Evolutionary conservation across 2,888 invertebrate species (phyloP).

Genomic region (Cryptocephalus moraei): DNA sequence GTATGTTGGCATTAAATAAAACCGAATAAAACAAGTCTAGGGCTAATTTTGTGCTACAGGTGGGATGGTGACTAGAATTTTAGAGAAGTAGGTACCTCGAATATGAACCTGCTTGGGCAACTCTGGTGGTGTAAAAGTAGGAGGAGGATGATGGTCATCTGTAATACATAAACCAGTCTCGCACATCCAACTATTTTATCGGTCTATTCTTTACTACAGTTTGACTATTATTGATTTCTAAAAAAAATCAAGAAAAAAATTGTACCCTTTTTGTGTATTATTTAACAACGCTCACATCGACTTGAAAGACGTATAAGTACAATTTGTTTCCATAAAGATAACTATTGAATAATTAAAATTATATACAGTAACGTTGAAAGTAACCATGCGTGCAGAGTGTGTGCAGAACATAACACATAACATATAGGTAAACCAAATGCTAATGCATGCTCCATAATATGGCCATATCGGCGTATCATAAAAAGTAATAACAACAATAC

Average conservation of each 20-base stretch:
- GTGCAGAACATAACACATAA: constrained; percentile 1
- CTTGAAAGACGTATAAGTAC: no score
- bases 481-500: no score
- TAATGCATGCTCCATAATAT: constrained; percentile 5
- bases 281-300: no score
- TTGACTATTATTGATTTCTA: no score
- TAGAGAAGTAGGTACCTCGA: constrained; percentile 57
- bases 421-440: constrained; percentile 2
- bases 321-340: no score
- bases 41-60: constrained; percentile 6
- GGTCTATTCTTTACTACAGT: no score
- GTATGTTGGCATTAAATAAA: constrained; percentile 5
- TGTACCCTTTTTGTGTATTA: no score
- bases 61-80: constrained; percentile 10
- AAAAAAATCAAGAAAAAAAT: no score
- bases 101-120: constrained; percentile 98
- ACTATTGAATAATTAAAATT: no score
- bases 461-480: no score
- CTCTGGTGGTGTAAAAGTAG: constrained; percentile 97
- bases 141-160: constrained; percentile 96
- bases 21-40: constrained; percentile 4
- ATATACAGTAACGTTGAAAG: background rate
- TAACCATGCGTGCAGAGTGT: background rate
- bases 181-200: constrained; percentile 39
- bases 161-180: constrained; percentile 67